Evolutionary conservation across 2,888 invertebrate genomes (phyloP).

Genomic region (Saturnia japonica): DNA sequence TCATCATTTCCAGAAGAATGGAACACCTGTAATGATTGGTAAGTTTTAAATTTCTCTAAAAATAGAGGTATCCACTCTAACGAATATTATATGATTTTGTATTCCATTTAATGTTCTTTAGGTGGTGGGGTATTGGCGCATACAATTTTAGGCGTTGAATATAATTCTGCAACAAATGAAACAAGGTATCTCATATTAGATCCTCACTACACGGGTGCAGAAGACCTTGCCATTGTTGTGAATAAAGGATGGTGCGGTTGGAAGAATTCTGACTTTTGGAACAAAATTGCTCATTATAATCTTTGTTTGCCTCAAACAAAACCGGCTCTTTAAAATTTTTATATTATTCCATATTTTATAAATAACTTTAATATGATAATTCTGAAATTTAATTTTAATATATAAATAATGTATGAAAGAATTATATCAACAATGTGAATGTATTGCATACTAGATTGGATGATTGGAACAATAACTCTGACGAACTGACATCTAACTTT

Average conservation of each 20-base stretch:
- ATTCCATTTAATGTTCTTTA: conserved; percentile 47
- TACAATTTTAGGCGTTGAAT: conserved; percentile 97
- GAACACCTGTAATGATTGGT: conserved; percentile 99
- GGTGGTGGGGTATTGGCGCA: conserved; percentile 99
- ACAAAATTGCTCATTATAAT: conserved; percentile 96
- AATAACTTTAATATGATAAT: not conserved
- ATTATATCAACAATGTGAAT: not conserved
- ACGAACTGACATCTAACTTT: not conserved
- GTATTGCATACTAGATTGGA: not conserved
- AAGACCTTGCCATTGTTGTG: conserved; percentile 88
- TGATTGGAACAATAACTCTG: not conserved
- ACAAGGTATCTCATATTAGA: conserved; percentile 97
- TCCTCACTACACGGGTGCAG: conserved; percentile 97
- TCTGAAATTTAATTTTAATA: conserved; percentile 1
- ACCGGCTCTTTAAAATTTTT: conserved; percentile 54
- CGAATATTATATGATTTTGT: not conserved
- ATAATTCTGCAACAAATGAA: conserved; percentile 89
- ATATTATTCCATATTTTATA: conserved; percentile 7
- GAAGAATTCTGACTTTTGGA: conserved; percentile 98
- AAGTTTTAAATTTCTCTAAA: conserved; percentile 38
- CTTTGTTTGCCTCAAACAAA: conserved; percentile 92
- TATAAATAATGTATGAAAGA: not conserved
- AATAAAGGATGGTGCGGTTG: conserved; percentile 98
- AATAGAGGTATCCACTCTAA: conserved; percentile 3
- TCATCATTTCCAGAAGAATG: conserved; percentile 95